phyloP scores from a whole-genome alignment of 2,888 invertebrate genomes.

The Allygus modestus region DNA sequence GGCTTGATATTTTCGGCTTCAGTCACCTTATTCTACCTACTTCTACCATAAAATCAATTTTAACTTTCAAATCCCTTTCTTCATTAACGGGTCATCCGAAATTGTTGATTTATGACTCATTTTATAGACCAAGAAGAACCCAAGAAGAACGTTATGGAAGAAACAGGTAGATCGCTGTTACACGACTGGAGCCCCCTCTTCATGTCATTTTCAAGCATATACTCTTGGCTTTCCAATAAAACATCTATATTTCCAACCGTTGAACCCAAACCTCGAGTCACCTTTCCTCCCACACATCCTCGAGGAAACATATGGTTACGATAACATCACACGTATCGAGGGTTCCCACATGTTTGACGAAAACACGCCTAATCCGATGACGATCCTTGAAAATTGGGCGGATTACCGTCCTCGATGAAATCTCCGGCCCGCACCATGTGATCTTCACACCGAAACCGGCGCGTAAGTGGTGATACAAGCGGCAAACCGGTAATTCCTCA shows the following conservation, averaged over 20 bases:
- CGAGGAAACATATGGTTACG: conserved; percentile 28
- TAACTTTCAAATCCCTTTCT: no score
- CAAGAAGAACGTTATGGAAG: no score
- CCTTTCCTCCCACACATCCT: background rate
- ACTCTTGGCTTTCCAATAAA: no score
- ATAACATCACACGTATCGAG: background rate
- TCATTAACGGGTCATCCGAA: no score
- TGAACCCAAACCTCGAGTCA: background rate
- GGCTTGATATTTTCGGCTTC: no score
- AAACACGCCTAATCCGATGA: conserved; percentile 2
- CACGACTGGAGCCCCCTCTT: no score
- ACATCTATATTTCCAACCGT: background rate
- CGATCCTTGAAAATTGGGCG: conserved; percentile 10
- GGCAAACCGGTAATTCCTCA: background rate
- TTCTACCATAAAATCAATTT: no score
- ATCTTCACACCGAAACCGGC: conserved; percentile 46
- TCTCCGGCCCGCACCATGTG: background rate
- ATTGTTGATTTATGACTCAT: no score
- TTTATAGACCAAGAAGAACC: no score
- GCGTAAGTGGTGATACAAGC: background rate
- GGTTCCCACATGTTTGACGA: conserved; percentile 15
- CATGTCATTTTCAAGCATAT: no score
- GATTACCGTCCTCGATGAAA: conserved; percentile 20
- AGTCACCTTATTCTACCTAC: no score
- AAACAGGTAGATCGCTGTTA: no score